Conservation (phyloP, 2,113 vertebrate species). For the Lichenostomus cassidix region DNA sequence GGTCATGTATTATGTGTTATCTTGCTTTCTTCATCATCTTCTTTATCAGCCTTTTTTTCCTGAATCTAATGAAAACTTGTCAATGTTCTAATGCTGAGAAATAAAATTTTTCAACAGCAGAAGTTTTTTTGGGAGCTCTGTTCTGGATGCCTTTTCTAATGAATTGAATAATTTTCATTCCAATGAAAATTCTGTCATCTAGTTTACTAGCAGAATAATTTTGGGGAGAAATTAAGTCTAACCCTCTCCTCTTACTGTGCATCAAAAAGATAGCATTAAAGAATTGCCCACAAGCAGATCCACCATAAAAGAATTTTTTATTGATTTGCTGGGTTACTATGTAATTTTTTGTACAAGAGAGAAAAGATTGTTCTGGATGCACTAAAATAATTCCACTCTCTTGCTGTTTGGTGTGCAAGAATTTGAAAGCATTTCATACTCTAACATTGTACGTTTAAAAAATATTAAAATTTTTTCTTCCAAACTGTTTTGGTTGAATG, state of each 20-base stretch:
- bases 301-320: slow-evolving; percentile 61
- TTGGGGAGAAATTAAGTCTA: slow-evolving; percentile 67
- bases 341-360: slow-evolving; percentile 24
- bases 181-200: slow-evolving; percentile 79
- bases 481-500: neutral
- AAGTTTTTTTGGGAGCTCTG: neutral
- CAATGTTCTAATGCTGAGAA: neutral
- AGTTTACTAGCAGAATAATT: slow-evolving; percentile 68
- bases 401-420: neutral
- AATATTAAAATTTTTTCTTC: neutral
- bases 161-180: slow-evolving; percentile 68
- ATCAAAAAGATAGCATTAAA: slow-evolving; percentile 76
- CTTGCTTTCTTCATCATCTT: neutral
- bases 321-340: slow-evolving; percentile 69
- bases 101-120: neutral
- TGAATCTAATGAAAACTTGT: neutral
- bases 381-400: neutral
- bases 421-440: neutral
- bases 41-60: neutral
- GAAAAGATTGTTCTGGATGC: neutral
- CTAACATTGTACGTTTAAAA: neutral
- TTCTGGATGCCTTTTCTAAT: slow-evolving; percentile 78
- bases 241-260: slow-evolving; percentile 73
- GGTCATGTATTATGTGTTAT: neutral
- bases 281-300: slow-evolving; percentile 75